These are phyloP conservation scores for Drosophila anomelani DNA, from an alignment of 2,888 invertebrate genomes.

Conservation along the genomic window DNA sequence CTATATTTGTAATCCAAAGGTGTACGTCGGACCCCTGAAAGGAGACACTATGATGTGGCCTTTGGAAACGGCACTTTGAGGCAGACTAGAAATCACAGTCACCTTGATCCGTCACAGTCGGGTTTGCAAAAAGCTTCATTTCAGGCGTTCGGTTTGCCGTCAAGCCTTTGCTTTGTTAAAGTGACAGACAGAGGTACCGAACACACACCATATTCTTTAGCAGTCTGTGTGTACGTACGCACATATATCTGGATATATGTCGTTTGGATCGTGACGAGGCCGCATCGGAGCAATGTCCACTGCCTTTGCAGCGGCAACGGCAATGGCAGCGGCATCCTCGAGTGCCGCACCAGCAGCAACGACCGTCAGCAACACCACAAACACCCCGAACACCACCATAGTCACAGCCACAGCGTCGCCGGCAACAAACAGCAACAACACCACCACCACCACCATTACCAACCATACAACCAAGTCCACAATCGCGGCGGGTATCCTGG, in stretches of 20 bases:
- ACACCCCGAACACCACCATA: constrained; percentile 42
- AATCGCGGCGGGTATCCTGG: constrained; percentile 13
- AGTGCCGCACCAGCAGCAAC: constrained; percentile 27
- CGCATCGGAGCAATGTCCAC: constrained; percentile 74
- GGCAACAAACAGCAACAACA: constrained; percentile 30
- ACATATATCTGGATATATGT: constrained; percentile 65
- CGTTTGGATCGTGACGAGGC: constrained; percentile 58
- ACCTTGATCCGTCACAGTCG: background rate
- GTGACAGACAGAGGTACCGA: constrained; percentile 51
- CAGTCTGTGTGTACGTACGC: constrained; percentile 59
- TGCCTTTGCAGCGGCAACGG: constrained; percentile 60
- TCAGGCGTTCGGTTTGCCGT: constrained; percentile 67
- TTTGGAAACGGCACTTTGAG: background rate
- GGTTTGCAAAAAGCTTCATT: background rate
- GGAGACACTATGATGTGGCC: constrained; percentile 16
- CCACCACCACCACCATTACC: background rate
- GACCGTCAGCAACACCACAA: constrained; percentile 27
- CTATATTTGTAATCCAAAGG: background rate
- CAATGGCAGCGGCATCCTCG: constrained; percentile 43
- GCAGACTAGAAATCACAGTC: background rate
- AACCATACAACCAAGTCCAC: constrained; percentile 17
- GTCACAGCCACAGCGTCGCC: constrained; percentile 32
- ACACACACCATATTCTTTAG: constrained; percentile 69
- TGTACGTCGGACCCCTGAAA: background rate
- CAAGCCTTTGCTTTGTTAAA: constrained; percentile 67